Conservation (phyloP, 2,113 vertebrate genomes). For the Triplophysa rosa region DNA sequence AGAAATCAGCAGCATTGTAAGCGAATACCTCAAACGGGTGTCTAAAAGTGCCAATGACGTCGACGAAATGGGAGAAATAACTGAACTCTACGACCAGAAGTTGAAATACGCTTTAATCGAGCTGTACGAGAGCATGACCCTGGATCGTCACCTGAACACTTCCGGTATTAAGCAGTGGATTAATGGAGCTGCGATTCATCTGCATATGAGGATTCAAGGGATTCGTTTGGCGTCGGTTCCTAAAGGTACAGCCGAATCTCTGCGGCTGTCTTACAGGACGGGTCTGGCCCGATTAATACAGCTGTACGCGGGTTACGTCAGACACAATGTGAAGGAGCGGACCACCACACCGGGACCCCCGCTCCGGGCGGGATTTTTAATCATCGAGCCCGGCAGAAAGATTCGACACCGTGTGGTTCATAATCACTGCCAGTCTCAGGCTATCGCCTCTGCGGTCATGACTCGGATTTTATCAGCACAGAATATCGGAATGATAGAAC, state of each 20-base stretch:
- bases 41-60: constrained; percentile 59
- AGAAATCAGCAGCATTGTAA: constrained; percentile 62
- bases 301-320: constrained; percentile 64
- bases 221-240: constrained; percentile 69
- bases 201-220: constrained; percentile 75
- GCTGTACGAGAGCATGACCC: constrained; percentile 71
- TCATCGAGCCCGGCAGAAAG: constrained; percentile 67
- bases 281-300: constrained; percentile 58
- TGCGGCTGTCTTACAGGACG: constrained; percentile 67
- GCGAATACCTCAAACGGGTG: constrained; percentile 65
- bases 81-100: constrained; percentile 68
- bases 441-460: constrained; percentile 64
- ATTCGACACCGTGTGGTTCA: constrained; percentile 70
- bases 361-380: constrained; percentile 55
- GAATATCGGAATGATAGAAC: constrained; percentile 61
- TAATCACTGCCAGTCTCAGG: constrained; percentile 67
- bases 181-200: constrained; percentile 71
- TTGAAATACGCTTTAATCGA: constrained; percentile 70
- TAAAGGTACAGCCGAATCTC: constrained; percentile 64
- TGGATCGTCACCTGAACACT: constrained; percentile 65
- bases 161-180: constrained; percentile 72
- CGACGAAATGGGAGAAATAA: constrained; percentile 67
- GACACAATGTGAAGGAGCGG: constrained; percentile 62
- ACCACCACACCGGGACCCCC: constrained; percentile 33
- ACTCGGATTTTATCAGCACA: constrained; percentile 63